phyloP scores from a whole-genome alignment of 2,797 vertebrate genomes.

The Notolepis coatsorum region DNA sequence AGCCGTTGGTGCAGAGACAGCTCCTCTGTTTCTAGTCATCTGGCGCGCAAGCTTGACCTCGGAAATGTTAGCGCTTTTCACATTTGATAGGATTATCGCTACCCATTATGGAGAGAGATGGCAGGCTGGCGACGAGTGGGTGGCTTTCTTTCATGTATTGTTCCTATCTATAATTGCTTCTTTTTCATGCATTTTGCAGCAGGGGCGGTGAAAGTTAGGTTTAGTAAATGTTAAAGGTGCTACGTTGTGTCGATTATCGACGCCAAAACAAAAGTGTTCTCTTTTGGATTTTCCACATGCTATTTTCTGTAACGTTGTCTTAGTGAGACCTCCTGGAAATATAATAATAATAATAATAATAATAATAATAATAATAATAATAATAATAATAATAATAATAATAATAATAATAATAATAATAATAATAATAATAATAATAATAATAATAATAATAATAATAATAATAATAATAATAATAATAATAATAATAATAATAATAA shows the following conservation, averaged over 20 bases:
- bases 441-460: no score
- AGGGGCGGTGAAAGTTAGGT: slow-evolving; percentile 53
- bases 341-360: no score
- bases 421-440: no score
- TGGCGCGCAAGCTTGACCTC: slow-evolving; percentile 54
- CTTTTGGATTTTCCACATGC: no score
- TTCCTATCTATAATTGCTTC: slow-evolving; percentile 81
- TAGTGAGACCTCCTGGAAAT: no score
- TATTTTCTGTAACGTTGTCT: no score
- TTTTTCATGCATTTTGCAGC: slow-evolving; percentile 69
- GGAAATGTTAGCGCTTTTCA: slow-evolving; percentile 68
- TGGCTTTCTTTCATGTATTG: slow-evolving; percentile 73
- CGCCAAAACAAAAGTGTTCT: not conserved
- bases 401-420: no score
- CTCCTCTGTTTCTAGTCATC: slow-evolving; percentile 21
- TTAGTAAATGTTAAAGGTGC: slow-evolving; percentile 58
- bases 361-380: no score
- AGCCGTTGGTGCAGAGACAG: no score
- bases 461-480: no score
- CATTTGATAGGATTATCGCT: slow-evolving; percentile 74
- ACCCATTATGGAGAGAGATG: slow-evolving; percentile 65
- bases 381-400: no score
- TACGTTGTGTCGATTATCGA: slow-evolving; percentile 47
- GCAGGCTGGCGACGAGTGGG: slow-evolving; percentile 42
- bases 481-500: no score